phyloP scores from a whole-genome alignment of 2,113 vertebrate species.

The Polyodon spathula region DNA sequence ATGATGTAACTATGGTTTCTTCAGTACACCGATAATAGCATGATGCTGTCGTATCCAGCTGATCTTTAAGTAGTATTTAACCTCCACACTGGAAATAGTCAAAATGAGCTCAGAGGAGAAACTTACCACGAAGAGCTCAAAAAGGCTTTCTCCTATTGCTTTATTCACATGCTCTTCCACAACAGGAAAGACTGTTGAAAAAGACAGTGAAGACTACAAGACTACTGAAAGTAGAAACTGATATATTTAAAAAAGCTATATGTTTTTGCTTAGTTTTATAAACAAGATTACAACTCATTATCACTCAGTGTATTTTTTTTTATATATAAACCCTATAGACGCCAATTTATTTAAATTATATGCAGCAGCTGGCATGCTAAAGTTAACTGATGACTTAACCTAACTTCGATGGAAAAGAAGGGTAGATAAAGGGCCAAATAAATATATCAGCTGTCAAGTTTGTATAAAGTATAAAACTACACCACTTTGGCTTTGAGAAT shows the following conservation, averaged over 20 bases:
- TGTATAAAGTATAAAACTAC: too few species aligned
- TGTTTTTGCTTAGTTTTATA: background rate
- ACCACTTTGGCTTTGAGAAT: too few species aligned
- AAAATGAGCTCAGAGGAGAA: too few species aligned
- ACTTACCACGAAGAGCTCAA: conserved; percentile 62
- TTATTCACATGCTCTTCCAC: conserved; percentile 49
- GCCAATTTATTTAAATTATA: too few species aligned
- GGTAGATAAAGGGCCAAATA: too few species aligned
- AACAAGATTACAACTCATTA: fast-evolving
- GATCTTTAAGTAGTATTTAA: background rate
- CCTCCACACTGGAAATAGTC: background rate
- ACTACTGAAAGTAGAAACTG: conserved; percentile 40
- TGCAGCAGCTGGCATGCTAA: too few species aligned
- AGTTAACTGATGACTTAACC: too few species aligned
- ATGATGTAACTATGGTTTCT: background rate
- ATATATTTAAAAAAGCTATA: background rate
- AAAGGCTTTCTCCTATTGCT: conserved; percentile 56
- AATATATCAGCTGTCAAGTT: too few species aligned
- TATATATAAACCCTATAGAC: too few species aligned
- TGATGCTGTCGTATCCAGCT: background rate
- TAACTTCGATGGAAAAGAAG: too few species aligned
- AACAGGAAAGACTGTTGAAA: conserved; percentile 51
- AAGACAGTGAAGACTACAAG: conserved; percentile 44
- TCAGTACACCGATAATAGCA: background rate
- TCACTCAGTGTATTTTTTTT: too few species aligned